Percentiles rank a stretch among this genome's conserved stretches.
These are phyloP conservation scores for Peribatodes rhomboidaria DNA, from an alignment of 2,888 invertebrate genomes.

Conservation along the genomic window DNA sequence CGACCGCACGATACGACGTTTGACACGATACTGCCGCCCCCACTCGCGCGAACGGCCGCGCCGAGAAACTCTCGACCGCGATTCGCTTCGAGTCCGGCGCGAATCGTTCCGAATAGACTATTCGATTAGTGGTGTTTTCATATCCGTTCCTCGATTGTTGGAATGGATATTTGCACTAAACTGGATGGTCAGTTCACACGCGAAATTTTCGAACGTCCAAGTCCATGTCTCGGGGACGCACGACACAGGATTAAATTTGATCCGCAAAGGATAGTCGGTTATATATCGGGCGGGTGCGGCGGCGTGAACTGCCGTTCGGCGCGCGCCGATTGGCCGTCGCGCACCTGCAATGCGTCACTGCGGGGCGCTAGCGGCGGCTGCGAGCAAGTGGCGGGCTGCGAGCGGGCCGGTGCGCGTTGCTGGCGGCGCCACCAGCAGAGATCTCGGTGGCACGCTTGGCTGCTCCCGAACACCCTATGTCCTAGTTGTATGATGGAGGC, in stretches of 20 bases:
- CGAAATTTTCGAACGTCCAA: constrained; percentile 73
- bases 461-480: constrained; percentile 61
- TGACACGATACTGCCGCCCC: constrained; percentile 87
- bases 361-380: constrained; percentile 68
- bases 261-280: constrained; percentile 88
- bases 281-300: constrained; percentile 91
- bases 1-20: constrained; percentile 85
- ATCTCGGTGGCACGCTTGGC: constrained; percentile 57
- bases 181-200: constrained; percentile 65
- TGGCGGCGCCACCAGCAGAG: constrained; percentile 55
- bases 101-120: constrained; percentile 81
- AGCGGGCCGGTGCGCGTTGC: constrained; percentile 49
- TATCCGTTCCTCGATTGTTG: constrained; percentile 73
- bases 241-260: constrained; percentile 87
- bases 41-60: constrained; percentile 84
- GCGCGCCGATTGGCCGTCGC: constrained; percentile 92
- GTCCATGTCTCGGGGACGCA: constrained; percentile 85
- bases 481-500: constrained; percentile 69
- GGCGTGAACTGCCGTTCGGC: constrained; percentile 90
- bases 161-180: constrained; percentile 61
- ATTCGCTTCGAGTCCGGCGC: constrained; percentile 77
- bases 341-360: constrained; percentile 95
- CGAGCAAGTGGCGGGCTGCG: constrained; percentile 52
- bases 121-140: constrained; percentile 80
- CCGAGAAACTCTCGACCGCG: constrained; percentile 80